Evolutionary conservation across 2,888 invertebrate species (phyloP), one percentile per base, ranked within the genome.

Genomic region (Ptilodon capucinus): DNA sequence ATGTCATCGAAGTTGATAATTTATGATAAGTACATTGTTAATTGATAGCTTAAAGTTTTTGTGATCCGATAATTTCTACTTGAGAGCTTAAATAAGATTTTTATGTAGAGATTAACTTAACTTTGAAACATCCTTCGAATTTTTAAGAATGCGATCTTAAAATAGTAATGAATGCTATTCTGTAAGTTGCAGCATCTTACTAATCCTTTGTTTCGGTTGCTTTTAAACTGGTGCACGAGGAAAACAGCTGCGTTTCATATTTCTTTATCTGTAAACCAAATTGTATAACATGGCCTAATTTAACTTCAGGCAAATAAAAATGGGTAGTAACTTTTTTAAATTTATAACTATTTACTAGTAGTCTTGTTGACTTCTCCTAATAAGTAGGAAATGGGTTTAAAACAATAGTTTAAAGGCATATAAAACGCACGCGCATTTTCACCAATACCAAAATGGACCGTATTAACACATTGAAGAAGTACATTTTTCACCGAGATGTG

Each of bases 1-100:
- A 18, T 44, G 25, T 42, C 42, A 19, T 46, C 46, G 42, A 51
- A 43, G n/a, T 13, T n/a, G 19, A 39, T 21, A 13, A 39, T 21
- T 39, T 39, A 39, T 13, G 19, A 21, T 35, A 21, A 39, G 39
- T 39, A 13, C 39, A 13, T n/a, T 39, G 21, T 39, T 39, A 39
- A 39, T 39, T 39, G 39, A 21, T 21, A 21, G 39, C 39, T 39
- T 39, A 39, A 39, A 39, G 21, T 21, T 21, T 21, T 18, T 9
- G 18, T 35, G 17, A 14, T 35, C 4, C 14, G 11, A 35, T 35
- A 35, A 35, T 35, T 32, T 21, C 11, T 18, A 18, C 17, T 36
- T 17, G 9, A 1, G 11, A 18, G 14, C 14, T 39, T 39, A 21
- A 21, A 8, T 35, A 11, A 32, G 17, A 21, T 4, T 21, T 19